These are phyloP conservation scores for Marasmarcha lunaedactyla DNA, from an alignment of 2,888 invertebrate species.

Conservation along the genomic window DNA sequence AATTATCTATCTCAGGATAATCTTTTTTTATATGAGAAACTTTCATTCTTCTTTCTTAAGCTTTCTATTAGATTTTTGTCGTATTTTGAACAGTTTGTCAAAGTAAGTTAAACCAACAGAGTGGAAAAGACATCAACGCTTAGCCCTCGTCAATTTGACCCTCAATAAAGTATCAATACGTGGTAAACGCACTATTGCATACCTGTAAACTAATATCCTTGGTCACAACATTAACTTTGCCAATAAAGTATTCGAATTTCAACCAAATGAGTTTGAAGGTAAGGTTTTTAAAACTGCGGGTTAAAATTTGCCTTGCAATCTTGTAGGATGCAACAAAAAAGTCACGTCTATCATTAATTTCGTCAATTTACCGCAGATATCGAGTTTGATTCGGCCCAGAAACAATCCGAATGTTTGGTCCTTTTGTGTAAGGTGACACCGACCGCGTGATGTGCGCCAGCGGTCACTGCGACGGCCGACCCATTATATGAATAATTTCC, in stretches of 20 bases:
- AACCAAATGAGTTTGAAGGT: too few species aligned
- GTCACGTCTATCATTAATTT: constrained; percentile 43
- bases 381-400: constrained; percentile 52
- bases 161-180: constrained; percentile 41
- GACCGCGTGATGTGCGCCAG: constrained; percentile 34
- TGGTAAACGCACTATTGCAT: constrained; percentile 36
- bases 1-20: too few species aligned
- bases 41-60: too few species aligned
- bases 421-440: constrained; percentile 60
- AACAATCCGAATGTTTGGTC: constrained; percentile 45
- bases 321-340: constrained; percentile 20
- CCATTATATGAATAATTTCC: constrained; percentile 29
- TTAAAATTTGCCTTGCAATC: too few species aligned
- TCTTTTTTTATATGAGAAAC: too few species aligned
- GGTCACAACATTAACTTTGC: constrained; percentile 1
- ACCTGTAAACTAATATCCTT: constrained; percentile 44
- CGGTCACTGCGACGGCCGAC: constrained; percentile 36
- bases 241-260: constrained; percentile 8
- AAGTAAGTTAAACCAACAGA: too few species aligned
- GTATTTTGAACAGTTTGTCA: too few species aligned
- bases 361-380: constrained; percentile 54
- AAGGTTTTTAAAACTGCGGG: too few species aligned
- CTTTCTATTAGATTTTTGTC: too few species aligned
- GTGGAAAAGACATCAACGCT: neutral
- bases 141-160: constrained; percentile 9